These are phyloP conservation scores for Hemaris fuciformis DNA, from an alignment of 2,888 invertebrate genomes.

Conservation along the genomic window DNA sequence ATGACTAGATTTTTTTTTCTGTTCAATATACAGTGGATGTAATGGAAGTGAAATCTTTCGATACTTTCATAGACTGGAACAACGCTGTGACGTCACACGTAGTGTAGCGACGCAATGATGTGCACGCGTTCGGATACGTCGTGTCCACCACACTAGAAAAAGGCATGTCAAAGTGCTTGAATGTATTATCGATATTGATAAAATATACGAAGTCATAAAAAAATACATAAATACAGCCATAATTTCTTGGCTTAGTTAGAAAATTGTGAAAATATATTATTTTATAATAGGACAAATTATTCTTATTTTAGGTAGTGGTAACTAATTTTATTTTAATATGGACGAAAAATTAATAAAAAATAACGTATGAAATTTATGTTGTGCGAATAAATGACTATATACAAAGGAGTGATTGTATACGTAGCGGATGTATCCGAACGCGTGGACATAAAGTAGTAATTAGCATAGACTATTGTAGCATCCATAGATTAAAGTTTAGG, in stretches of 20 bases:
- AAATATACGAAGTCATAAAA: background rate
- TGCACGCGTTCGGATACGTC: conserved; percentile 24
- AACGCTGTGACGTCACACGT: conserved; percentile 27
- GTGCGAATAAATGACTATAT: background rate
- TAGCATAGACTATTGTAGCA: conserved; percentile 32
- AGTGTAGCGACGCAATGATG: conserved; percentile 22
- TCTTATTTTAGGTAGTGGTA: background rate
- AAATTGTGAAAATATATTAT: background rate
- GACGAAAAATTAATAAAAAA: background rate
- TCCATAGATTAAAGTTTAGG: conserved; percentile 31
- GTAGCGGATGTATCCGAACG: background rate
- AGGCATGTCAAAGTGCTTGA: background rate
- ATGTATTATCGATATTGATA: background rate
- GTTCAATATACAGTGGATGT: background rate
- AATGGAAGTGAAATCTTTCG: background rate
- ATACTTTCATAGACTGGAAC: conserved; percentile 24
- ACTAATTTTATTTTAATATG: background rate
- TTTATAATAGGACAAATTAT: background rate
- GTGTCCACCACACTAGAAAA: background rate
- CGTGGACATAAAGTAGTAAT: conserved; percentile 27
- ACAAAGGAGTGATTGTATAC: background rate
- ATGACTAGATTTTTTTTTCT: background rate
- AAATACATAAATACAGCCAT: background rate
- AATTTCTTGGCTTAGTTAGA: background rate
- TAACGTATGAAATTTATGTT: background rate